A percentile compares a stretch with the other conserved stretches of the same genome.
Evolutionary conservation across 2,888 invertebrate species (phyloP).

Genomic region (Pimpla rufipes): DNA sequence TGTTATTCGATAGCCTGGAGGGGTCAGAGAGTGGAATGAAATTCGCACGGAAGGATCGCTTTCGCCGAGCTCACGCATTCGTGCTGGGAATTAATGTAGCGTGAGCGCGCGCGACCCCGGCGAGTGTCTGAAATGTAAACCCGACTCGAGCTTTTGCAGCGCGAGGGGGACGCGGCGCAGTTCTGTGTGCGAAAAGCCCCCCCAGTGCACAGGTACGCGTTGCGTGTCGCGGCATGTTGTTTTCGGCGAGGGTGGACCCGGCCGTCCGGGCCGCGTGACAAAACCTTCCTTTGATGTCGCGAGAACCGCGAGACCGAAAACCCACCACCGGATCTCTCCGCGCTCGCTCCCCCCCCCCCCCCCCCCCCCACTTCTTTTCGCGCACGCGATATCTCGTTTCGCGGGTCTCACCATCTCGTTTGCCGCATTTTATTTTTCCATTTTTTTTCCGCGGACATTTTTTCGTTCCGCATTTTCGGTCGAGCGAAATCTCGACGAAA

Average conservation of each 20-base stretch:
- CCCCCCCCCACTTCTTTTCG: slow-evolving; percentile 50
- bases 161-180: slow-evolving; percentile 27
- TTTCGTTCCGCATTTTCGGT: not conserved
- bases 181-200: not conserved
- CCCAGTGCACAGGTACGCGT: slow-evolving; percentile 37
- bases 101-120: slow-evolving; percentile 45
- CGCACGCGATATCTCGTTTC: slow-evolving; percentile 66
- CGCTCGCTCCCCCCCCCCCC: not conserved
- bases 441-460: not conserved
- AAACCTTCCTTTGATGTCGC: slow-evolving; percentile 78
- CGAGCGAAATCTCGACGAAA: not conserved
- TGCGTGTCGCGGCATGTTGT: slow-evolving; percentile 58
- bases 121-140: slow-evolving; percentile 64
- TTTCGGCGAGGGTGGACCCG: slow-evolving; percentile 22
- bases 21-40: slow-evolving; percentile 58
- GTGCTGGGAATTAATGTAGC: slow-evolving; percentile 67
- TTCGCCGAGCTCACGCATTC: slow-evolving; percentile 49
- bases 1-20: slow-evolving; percentile 49
- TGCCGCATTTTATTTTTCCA: not conserved
- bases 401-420: slow-evolving; percentile 16
- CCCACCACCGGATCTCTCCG: slow-evolving; percentile 35
- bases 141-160: slow-evolving; percentile 42
- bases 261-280: slow-evolving; percentile 68
- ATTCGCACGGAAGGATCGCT: slow-evolving; percentile 49
- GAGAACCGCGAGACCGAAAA: slow-evolving; percentile 56